These are phyloP conservation scores for Alectura lathami DNA, from an alignment of 2,113 vertebrate species.

Conservation along the genomic window DNA sequence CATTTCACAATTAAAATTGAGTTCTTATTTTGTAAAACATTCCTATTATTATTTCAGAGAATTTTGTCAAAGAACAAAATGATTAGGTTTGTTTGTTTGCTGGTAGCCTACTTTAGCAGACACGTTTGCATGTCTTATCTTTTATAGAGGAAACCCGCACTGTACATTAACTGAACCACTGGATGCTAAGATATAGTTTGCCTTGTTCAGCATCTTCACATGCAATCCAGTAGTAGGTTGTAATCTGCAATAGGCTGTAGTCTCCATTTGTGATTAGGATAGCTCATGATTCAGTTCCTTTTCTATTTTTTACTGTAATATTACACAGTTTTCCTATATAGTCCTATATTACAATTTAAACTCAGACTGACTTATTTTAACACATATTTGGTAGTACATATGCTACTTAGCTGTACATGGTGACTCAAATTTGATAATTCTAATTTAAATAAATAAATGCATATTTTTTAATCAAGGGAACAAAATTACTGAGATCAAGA, in stretches of 20 bases:
- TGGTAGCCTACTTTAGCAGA: background rate
- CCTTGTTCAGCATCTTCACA: conserved; percentile 1
- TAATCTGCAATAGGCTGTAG: background rate
- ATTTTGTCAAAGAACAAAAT: conserved; percentile 1
- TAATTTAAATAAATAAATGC: background rate
- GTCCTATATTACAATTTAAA: background rate
- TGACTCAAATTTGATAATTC: background rate
- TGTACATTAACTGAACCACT: background rate
- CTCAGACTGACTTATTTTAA: background rate
- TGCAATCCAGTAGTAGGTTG: background rate
- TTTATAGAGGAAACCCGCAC: background rate
- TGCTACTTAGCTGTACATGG: background rate
- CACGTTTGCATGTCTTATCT: background rate
- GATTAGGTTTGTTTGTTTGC: background rate
- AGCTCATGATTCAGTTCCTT: background rate
- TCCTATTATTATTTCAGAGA: background rate
- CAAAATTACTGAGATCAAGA: background rate
- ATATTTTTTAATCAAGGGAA: background rate
- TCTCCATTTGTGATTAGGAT: background rate
- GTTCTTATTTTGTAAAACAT: background rate
- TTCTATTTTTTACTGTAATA: background rate
- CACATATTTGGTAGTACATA: background rate
- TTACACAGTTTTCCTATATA: background rate
- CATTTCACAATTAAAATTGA: conserved; percentile 22
- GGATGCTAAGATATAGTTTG: background rate